Evolutionary conservation across 2,113 vertebrate genomes (phyloP).

Genomic region (Corythornis cristatus): DNA sequence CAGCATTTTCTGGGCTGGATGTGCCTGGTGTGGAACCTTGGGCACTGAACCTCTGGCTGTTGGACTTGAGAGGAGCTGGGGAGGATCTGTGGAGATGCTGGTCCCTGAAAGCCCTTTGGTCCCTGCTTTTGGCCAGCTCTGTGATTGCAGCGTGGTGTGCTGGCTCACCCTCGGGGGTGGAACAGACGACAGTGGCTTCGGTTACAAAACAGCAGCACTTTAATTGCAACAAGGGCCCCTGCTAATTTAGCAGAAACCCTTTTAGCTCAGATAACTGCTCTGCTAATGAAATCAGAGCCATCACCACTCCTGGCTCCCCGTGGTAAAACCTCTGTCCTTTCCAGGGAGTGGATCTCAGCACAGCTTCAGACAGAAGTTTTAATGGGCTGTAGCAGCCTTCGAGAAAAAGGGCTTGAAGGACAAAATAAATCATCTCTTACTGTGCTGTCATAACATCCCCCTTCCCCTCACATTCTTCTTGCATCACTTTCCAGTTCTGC

Average conservation of each 20-base stretch:
- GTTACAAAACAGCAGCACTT: conserved; percentile 9
- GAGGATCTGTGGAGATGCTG: neutral
- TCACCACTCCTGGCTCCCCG: neutral
- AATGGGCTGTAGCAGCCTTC: conserved; percentile 39
- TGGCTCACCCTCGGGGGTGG: neutral
- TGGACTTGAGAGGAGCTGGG: neutral
- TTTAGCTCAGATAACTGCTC: conserved; percentile 39
- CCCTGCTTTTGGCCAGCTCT: neutral
- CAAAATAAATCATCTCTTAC: conserved; percentile 39
- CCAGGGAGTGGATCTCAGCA: conserved; percentile 16
- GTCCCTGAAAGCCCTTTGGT: neutral
- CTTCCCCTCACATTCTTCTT: conserved; percentile 20
- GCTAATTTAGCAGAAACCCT: conserved; percentile 36
- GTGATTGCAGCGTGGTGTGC: neutral
- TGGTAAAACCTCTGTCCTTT: conserved; percentile 32
- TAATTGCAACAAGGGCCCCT: conserved; percentile 6
- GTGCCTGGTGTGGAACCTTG: neutral
- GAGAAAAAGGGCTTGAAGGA: conserved; percentile 11
- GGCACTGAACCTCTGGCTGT: neutral
- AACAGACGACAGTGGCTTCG: neutral
- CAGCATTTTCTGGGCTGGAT: neutral
- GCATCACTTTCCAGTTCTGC: neutral
- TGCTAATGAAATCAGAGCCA: conserved; percentile 41
- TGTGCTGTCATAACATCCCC: conserved; percentile 26
- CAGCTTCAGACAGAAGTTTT: neutral